phyloP scores from a whole-genome alignment of 2,888 invertebrate genomes.

The Schizaphis graminum region DNA sequence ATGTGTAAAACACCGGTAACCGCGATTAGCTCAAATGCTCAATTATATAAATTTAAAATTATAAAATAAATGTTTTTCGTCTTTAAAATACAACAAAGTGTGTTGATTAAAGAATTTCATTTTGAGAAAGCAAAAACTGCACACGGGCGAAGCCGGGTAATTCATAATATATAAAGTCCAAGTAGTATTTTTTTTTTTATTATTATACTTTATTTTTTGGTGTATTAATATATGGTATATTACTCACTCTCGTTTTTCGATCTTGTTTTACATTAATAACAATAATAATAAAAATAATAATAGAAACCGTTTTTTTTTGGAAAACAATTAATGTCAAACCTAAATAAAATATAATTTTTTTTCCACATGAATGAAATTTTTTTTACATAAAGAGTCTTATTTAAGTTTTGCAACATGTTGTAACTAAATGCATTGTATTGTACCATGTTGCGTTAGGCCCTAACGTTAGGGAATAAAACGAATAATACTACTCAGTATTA shows the following conservation, averaged over 20 bases:
- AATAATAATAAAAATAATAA: not conserved
- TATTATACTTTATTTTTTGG: not conserved
- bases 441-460: constrained; percentile 14
- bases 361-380: not conserved
- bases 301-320: not conserved
- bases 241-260: not conserved
- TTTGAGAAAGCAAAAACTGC: too few relatives aligned
- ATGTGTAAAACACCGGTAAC: too few relatives aligned
- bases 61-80: too few relatives aligned
- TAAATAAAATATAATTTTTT: constrained; percentile 29
- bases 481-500: constrained; percentile 31
- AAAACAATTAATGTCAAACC: constrained; percentile 3
- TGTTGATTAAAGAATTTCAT: too few relatives aligned
- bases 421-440: constrained; percentile 28
- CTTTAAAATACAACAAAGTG: too few relatives aligned
- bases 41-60: too few relatives aligned
- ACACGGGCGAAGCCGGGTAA: too few relatives aligned
- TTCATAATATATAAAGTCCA: too few relatives aligned
- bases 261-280: not conserved
- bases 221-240: not conserved
- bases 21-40: too few relatives aligned
- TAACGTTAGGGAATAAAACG: constrained; percentile 47
- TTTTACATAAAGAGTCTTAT: not conserved
- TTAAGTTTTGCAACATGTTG: constrained; percentile 42
- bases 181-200: not conserved